Evolutionary conservation across 1,140 invertebrate species (phyloP), one percentile per base, ranked within the genome.

Genomic region (Ceratosolen fusciceps): DNA sequence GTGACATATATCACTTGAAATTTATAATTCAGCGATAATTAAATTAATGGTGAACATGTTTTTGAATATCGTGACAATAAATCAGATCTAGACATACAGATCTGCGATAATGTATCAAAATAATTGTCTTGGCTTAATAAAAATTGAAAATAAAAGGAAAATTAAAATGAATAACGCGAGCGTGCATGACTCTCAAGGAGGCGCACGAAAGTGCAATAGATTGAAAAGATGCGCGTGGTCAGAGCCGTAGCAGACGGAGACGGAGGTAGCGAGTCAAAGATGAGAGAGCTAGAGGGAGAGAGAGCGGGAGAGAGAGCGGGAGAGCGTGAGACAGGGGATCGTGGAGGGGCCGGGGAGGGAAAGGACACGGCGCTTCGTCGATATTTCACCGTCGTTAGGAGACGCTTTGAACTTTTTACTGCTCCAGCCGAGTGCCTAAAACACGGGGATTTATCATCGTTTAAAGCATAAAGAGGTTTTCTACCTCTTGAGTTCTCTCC

Each of bases 381-480:
- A 75, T 75, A 65, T 75, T 75, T 75, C 60, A 75, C 29, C 37
- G 56, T 74, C 58, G 73, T 74, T 74, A 43, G 54, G 37, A 47
- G 72, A 58, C 54, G 39, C 74, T 65, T 67, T 65, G 74, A 75
- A 67, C 74, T 75, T 75, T 75, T 75, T 67, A 52, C 60, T 34
- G 43, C 37, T 34, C 19, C 47, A 37, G 12, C 56, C 37, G 56
- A 74, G 58, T 56, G 60, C 43, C 47, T 67, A 54, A 67, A 75
- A 75, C 74, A 52, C 31, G 47, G 31, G 74, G 47, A 68, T 68
- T 68, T 68, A 68, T 77, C 62, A 77, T 77, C 62, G 62, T 58
- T 77, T 43, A 68, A 68, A 37, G 65, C 74, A 68, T 68, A 77
- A 77, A 68, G 74, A 68, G 34, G 47, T 67, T 77, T 68, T 77